Percentiles rank a stretch among this genome's conserved stretches.
Evolutionary conservation across 2,888 invertebrate species (phyloP).

Genomic region (Polymixis flavicincta): DNA sequence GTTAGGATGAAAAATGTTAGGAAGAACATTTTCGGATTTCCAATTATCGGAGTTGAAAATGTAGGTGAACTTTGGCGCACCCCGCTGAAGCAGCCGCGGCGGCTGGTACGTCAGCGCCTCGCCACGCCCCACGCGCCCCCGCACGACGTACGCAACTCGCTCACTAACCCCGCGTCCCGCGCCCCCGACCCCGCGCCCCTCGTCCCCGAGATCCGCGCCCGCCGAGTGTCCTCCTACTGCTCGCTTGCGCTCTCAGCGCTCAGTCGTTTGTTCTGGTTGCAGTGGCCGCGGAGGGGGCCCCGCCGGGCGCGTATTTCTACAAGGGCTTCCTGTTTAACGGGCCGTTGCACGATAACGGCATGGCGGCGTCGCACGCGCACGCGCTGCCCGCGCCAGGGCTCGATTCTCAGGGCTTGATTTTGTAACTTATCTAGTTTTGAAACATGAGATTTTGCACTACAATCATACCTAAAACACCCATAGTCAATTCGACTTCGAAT

Average conservation of each 20-base stretch:
- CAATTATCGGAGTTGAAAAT: too few relatives aligned
- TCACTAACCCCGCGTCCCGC: constrained; percentile 68
- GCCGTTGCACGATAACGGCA: too few relatives aligned
- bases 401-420: too few relatives aligned
- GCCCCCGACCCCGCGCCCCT: constrained; percentile 59
- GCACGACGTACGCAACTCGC: constrained; percentile 83
- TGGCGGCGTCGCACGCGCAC: constrained; percentile 80
- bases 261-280: constrained; percentile 90
- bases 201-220: constrained; percentile 83
- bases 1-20: too few relatives aligned
- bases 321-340: constrained; percentile 96
- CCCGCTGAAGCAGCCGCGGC: constrained; percentile 99
- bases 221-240: constrained; percentile 77
- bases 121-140: constrained; percentile 85
- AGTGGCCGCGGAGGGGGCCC: constrained; percentile 96
- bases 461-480: too few relatives aligned
- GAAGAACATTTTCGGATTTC: too few relatives aligned
- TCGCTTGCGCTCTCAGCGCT: constrained; percentile 63
- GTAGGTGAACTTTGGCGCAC: too few relatives aligned
- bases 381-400: constrained; percentile 75
- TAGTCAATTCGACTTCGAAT: too few relatives aligned
- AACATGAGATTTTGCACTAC: too few relatives aligned
- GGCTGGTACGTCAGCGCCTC: constrained; percentile 96
- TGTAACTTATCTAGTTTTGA: too few relatives aligned
- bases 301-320: constrained; percentile 96